Base-by-base conservation (phyloP, 2,113 vertebrate genomes). In the Oreochromis niloticus region DNA sequence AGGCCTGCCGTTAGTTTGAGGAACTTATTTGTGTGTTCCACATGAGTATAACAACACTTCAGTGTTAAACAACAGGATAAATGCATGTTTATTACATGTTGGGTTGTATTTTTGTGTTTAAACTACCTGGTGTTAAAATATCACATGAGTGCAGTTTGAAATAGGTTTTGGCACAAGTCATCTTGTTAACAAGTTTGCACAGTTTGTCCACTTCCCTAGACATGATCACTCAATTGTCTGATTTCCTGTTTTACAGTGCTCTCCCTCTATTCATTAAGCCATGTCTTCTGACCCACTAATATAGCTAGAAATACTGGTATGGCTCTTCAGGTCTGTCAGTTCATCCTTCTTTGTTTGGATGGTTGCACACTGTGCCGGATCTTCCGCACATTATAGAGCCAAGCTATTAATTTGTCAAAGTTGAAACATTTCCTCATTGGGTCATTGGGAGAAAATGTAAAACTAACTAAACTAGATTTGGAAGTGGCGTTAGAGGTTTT, bases 241-340 rank as follows among this genome's bases (percentile, higher is more conserved):
- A 82, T 94, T 93, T 95, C 90, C 90, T 93, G 86, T 93, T 92
- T 82, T 86, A 92, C 91, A 84, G 17, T 89, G 78, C 85, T 86
- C 84, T 66, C 63, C 46, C 50, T 88, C 80, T 85, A 43, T 90
- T 84, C 41, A 85, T 34, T 52, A 56, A 86, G 59, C 54, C 71
- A 84, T 3, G 2, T 91, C 85, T 82, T 86, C 30, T 83, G 59
- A 90, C 63, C 66, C 48, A 61, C 52, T n/a, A 78, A 88, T 83
- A 50, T 24, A 90, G 71, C 88, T 81, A 68, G 91, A 93, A 92
- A 93, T 92, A 87, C 89, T 84, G 85, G 90, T 91, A 81, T 91
- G 80, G 83, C 73, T 82, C 83, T 83, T 82, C 55, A 83, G n/a
- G 63, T 68, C 87, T 83, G 88, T 89, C 89, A 63, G 81, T 87